phyloP scores from a whole-genome alignment of 2,888 invertebrate species.

The Sabatieria punctata region DNA sequence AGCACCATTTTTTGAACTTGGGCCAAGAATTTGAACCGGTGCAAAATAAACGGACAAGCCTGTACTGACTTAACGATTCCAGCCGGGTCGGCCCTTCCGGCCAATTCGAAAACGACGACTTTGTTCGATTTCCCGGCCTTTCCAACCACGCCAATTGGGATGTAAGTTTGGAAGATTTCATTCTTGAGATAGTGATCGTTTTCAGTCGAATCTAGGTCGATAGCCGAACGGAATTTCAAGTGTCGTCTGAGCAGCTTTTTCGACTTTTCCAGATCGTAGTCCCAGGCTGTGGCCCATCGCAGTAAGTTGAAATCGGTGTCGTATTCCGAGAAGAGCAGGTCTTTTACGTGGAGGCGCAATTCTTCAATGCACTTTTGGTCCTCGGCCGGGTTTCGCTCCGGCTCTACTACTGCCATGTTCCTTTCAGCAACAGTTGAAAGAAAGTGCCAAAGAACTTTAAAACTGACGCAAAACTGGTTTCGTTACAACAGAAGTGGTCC shows the following conservation, averaged over 20 bases:
- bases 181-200: neutral
- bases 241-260: neutral
- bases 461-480: no score
- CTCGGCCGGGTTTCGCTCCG: no score
- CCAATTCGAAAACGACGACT: neutral
- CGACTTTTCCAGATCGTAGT: neutral
- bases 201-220: neutral
- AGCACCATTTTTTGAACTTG: slow-evolving; percentile 18
- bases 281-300: neutral
- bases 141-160: neutral
- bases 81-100: neutral
- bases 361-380: no score
- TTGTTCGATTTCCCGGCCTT: neutral
- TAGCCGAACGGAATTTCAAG: neutral
- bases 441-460: no score
- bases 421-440: no score
- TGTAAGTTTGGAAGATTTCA: neutral
- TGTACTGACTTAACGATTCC: neutral
- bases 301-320: neutral
- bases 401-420: no score
- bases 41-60: no score
- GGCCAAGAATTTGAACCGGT: slow-evolving; percentile 26
- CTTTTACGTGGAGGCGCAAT: no score
- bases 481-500: no score
- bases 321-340: no score